A percentile compares a stretch with the other conserved stretches of the same genome.
phyloP scores from a whole-genome alignment of 2,113 vertebrate genomes.

The Aplodontia rufa region DNA sequence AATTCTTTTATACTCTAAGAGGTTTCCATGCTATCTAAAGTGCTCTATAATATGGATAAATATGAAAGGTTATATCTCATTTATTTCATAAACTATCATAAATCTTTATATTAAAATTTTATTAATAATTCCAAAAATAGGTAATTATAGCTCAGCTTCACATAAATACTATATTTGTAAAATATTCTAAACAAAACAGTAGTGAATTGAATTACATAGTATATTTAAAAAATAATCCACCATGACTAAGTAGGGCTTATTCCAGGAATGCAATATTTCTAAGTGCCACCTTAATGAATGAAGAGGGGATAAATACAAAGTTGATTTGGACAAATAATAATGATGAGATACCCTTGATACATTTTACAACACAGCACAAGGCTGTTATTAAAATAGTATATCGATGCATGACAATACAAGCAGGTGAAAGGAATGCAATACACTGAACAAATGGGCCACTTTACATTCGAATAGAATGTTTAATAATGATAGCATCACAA shows the following conservation, averaged over 20 bases:
- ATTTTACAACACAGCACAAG: not conserved
- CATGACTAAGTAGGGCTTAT: not conserved
- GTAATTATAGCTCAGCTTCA: not conserved
- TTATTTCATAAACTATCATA: constrained; percentile 12
- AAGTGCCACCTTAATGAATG: not conserved
- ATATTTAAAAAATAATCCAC: not conserved
- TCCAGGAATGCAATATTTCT: not conserved
- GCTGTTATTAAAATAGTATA: not conserved
- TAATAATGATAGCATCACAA: not conserved
- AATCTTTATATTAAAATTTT: constrained; percentile 32
- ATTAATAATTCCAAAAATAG: not conserved
- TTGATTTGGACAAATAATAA: not conserved
- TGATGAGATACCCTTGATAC: not conserved
- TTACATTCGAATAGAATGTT: not conserved
- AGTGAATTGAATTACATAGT: not conserved
- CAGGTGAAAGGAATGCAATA: not conserved
- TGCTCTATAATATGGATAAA: not conserved
- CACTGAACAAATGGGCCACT: not conserved
- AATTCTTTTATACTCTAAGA: not conserved
- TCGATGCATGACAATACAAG: not conserved
- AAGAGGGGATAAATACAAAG: not conserved
- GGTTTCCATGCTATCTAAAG: not conserved
- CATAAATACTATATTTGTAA: not conserved
- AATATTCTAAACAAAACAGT: constrained; percentile 17
- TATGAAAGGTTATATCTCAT: not conserved